phyloP scores from a whole-genome alignment of 1,140 invertebrate genomes.

The Dinoponera quadriceps region DNA sequence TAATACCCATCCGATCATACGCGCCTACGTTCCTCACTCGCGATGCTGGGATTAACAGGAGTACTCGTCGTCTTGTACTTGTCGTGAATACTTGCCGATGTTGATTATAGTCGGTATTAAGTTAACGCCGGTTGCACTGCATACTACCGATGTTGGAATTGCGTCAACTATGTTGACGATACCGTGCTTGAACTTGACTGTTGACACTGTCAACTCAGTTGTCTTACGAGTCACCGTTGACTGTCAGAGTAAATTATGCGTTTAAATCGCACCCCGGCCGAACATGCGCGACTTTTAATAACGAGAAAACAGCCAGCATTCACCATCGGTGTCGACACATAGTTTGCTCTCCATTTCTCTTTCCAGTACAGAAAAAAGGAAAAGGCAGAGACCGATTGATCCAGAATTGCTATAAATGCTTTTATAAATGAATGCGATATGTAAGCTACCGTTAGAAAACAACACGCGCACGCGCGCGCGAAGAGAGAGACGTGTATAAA shows the following conservation, averaged over 20 bases:
- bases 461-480: too few relatives aligned
- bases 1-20: neutral
- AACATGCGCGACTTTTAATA: neutral
- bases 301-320: neutral
- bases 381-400: neutral
- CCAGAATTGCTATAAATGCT: neutral
- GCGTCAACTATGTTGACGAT: too few relatives aligned
- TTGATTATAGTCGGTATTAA: neutral
- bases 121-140: neutral
- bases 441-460: neutral
- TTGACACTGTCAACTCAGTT: too few relatives aligned
- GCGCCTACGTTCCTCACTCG: neutral
- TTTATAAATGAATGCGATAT: neutral
- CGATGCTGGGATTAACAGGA: neutral
- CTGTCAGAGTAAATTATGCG: too few relatives aligned
- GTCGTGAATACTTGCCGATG: neutral
- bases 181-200: too few relatives aligned
- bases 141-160: neutral
- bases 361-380: too few relatives aligned
- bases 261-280: neutral
- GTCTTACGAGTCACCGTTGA: too few relatives aligned
- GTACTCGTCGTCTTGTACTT: constrained; percentile 1
- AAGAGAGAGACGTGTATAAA: neutral
- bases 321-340: neutral
- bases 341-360: neutral